Evolutionary conservation across 2,113 vertebrate genomes (phyloP).

Genomic region (Leucopsar rothschildi): DNA sequence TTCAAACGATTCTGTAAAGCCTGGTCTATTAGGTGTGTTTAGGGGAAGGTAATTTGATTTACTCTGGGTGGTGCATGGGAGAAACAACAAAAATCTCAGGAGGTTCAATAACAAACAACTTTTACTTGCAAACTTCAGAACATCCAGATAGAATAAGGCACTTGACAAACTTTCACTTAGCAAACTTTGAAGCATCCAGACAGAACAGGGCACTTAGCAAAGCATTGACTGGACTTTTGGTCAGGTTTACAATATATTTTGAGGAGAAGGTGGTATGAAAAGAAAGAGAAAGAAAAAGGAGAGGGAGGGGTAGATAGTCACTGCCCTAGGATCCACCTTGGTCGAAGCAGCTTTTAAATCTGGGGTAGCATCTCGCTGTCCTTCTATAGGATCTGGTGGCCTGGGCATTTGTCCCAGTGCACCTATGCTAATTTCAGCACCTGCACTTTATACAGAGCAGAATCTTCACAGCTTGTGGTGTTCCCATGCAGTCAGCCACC

Average conservation of each 20-base stretch:
- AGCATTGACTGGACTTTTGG: not conserved
- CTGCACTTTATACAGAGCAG: not conserved
- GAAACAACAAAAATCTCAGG: not conserved
- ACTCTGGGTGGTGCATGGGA: not conserved
- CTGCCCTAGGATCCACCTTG: not conserved
- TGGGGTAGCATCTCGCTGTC: accelerated
- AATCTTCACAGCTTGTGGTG: not conserved
- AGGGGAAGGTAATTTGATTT: not conserved
- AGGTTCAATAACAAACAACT: not conserved
- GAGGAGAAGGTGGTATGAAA: not conserved
- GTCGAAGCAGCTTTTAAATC: not conserved
- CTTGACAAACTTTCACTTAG: not conserved
- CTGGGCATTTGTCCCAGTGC: too few species aligned
- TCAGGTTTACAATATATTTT: not conserved
- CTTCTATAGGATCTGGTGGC: not conserved
- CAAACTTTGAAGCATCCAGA: not conserved
- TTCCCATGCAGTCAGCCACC: not conserved
- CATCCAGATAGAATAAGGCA: not conserved
- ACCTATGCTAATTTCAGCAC: not conserved
- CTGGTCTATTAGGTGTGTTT: not conserved
- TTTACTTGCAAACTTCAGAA: not conserved
- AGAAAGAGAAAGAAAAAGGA: not conserved
- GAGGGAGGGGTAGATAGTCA: not conserved
- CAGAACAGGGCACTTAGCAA: not conserved
- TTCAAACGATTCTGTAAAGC: not conserved